Conservation (phyloP, 2,797 vertebrate genomes). For the Lagorchestes hirsutus region DNA sequence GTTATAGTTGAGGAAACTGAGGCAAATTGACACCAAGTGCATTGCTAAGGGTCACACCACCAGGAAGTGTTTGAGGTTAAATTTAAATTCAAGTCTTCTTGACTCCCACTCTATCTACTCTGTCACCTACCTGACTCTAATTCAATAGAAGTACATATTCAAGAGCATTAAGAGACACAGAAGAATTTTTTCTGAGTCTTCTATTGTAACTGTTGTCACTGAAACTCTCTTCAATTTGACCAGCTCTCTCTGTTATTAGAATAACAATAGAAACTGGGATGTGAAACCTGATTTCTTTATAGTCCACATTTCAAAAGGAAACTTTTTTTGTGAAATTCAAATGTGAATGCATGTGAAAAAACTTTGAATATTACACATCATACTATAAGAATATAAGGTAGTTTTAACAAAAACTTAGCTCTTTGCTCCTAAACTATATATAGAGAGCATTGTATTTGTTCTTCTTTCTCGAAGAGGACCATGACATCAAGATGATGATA, state of each 20-base stretch:
- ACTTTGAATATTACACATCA: neutral
- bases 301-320: neutral
- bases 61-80: neutral
- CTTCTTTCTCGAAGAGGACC: too few species aligned
- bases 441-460: neutral
- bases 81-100: neutral
- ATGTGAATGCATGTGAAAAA: neutral
- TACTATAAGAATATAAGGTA: neutral
- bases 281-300: neutral
- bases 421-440: neutral
- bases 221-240: neutral
- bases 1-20: neutral
- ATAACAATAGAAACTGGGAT: neutral
- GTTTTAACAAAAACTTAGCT: neutral
- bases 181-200: neutral
- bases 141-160: neutral
- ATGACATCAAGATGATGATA: too few species aligned
- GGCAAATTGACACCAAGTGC: neutral
- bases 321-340: neutral
- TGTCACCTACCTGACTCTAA: neutral
- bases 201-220: neutral
- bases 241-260: neutral
- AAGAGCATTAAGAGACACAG: neutral
- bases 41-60: neutral
- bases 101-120: neutral